Evolutionary conservation across 2,888 invertebrate species (phyloP), one percentile per base, ranked within the genome.

Genomic region (Gonocerus acuteangulatus): DNA sequence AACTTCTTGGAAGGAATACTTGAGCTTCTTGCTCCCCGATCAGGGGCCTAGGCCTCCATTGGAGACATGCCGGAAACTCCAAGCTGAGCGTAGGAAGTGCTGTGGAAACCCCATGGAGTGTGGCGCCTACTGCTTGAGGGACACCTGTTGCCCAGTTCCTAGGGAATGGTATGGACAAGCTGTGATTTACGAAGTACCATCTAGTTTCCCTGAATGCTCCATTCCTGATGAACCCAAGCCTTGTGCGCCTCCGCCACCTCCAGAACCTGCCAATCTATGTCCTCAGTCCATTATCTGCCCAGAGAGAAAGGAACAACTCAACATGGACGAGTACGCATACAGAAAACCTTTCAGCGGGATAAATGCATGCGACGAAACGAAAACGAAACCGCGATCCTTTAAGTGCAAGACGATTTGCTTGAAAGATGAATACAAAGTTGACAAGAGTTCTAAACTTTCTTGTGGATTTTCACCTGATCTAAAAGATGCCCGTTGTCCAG

Each of bases 121-220:
- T n/a, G 2, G 2, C 19, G 48, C 18, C 2, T 22, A 59, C 1
- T 22, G 39, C 39, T 1, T 32, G 16, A 3, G 2, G n/a, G 13
- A 1, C 13, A 44, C 39, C 34, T 48, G 48, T 15, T 59, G 59
- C 21, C 60, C 51, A 11, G 42, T 23, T 7, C 60, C 51, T 11
- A 49, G 15, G 22, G 60, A 60, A 36, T 60, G 60, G 60, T 42
- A 60, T 16, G 60, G 51, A 1, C 60, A 60, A 48, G 60, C 45
- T 13, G 51, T 51, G 15, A 32, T 60, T n/a, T 44, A 18, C 21
- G 51, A 23, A 1, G n/a, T 60, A 7, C 51, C 48, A 22, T 48
- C 48, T 6, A 15, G 39, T 36, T 48, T 48, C 15, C 59, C 48
- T 2, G 23, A 27, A 7, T 4, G 21, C 9, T 6, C 3, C 16